phyloP scores from a whole-genome alignment of 2,113 vertebrate genomes.

The Saguinus imperator region DNA sequence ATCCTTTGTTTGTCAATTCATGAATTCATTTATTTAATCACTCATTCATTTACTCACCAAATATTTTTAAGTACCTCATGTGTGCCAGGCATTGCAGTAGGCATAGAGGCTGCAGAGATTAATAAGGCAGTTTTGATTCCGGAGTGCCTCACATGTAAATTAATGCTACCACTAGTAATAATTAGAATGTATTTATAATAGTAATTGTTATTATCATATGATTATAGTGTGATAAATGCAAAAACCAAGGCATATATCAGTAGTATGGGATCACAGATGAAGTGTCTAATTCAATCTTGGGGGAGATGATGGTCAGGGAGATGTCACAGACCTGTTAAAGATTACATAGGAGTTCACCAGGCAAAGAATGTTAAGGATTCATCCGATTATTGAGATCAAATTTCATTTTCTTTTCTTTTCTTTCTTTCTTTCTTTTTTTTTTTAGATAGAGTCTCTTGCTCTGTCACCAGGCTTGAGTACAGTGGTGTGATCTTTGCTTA shows the following conservation, averaged over 20 bases:
- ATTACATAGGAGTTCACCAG: neutral
- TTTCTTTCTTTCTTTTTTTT: too few relatives aligned
- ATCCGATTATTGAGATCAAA: constrained; percentile 7
- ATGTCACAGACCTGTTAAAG: neutral
- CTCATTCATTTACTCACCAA: constrained; percentile 21
- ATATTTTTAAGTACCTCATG: constrained; percentile 18
- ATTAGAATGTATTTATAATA: neutral
- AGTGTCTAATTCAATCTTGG: neutral
- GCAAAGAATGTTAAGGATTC: neutral
- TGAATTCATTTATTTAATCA: constrained; percentile 30
- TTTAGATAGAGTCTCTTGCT: too few relatives aligned
- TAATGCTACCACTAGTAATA: neutral
- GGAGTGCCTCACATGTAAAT: neutral
- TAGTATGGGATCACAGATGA: neutral
- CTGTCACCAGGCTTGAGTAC: too few relatives aligned
- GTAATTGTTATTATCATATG: neutral
- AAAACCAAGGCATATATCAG: neutral
- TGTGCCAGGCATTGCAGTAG: neutral
- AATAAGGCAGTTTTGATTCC: constrained; percentile 28
- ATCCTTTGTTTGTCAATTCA: neutral
- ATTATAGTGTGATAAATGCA: neutral
- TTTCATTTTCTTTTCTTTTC: neutral
- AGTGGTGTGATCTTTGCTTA: too few relatives aligned
- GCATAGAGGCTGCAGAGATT: neutral
- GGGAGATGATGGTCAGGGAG: neutral